phyloP scores from a whole-genome alignment of 2,888 invertebrate genomes.

The Andrena haemorrhoa region DNA sequence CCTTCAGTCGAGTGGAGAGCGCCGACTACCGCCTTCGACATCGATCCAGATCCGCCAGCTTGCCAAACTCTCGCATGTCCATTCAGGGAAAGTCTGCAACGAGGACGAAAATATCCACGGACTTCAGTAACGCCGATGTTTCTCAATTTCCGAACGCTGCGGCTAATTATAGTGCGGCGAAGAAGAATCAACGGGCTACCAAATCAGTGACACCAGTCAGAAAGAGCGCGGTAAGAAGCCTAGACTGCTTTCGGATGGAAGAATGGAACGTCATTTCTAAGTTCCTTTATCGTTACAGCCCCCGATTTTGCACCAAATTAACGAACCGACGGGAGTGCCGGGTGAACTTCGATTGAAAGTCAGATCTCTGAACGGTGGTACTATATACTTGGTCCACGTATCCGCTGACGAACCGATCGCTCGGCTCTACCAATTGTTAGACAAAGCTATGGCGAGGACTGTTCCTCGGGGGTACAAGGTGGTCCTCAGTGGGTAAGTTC shows the following conservation, averaged over 20 bases:
- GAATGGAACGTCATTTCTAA: background rate
- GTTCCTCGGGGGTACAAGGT: constrained; percentile 77
- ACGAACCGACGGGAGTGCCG: constrained; percentile 73
- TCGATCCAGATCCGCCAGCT: constrained; percentile 76
- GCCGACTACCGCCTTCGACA: constrained; percentile 48
- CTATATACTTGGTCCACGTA: constrained; percentile 78
- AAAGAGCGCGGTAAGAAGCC: constrained; percentile 64
- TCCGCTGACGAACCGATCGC: constrained; percentile 78
- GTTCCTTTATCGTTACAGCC: constrained; percentile 60
- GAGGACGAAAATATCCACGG: constrained; percentile 56
- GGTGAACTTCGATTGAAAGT: constrained; percentile 78
- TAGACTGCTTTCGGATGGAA: background rate
- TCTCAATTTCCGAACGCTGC: constrained; percentile 15
- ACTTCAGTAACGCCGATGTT: constrained; percentile 43
- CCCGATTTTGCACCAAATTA: constrained; percentile 77
- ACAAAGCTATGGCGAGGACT: constrained; percentile 72
- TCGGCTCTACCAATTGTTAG: constrained; percentile 78
- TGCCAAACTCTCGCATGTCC: constrained; percentile 58
- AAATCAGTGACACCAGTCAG: constrained; percentile 68
- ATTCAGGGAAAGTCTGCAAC: constrained; percentile 47
- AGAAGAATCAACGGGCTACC: constrained; percentile 46
- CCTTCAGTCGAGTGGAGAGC: constrained; percentile 22
- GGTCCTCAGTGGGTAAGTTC: constrained; percentile 77
- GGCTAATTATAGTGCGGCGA: background rate
- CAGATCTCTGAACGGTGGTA: constrained; percentile 79